Conservation (phyloP, 2,888 invertebrate genomes). For the Lithophane semibrunnea region DNA sequence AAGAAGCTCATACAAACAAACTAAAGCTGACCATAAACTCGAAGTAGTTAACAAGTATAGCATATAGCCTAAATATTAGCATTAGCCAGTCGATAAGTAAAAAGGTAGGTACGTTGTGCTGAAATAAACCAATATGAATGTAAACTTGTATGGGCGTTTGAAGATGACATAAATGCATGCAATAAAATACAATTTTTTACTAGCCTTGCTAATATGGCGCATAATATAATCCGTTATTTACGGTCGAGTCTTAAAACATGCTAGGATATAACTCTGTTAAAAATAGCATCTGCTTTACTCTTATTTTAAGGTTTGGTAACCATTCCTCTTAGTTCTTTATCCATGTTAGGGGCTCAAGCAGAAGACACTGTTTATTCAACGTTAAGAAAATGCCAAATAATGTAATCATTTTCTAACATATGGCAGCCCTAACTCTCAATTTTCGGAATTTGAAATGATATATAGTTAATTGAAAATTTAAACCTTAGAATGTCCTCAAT, state of each 20-base stretch:
- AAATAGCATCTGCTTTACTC: constrained; percentile 8
- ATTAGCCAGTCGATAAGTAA: background rate
- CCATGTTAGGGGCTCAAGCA: background rate
- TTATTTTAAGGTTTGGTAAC: background rate
- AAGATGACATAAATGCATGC: constrained; percentile 22
- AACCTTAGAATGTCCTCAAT: background rate
- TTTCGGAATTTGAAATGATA: background rate
- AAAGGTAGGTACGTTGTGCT: background rate
- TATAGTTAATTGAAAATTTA: background rate
- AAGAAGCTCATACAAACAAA: background rate
- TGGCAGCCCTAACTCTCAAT: background rate
- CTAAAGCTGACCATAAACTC: background rate
- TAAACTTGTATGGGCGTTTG: constrained; percentile 15
- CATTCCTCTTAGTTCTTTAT: background rate
- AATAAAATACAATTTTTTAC: constrained; percentile 13
- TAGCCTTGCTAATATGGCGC: constrained; percentile 21
- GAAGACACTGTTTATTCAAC: background rate
- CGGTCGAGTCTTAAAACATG: constrained; percentile 9
- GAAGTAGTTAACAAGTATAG: background rate
- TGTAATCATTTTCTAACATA: background rate
- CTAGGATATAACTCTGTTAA: background rate
- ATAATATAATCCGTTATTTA: constrained; percentile 7
- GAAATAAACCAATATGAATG: constrained; percentile 22
- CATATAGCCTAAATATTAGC: background rate
- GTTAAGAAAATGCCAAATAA: background rate